These are phyloP conservation scores for Hephaestus fuliginosus DNA, from an alignment of 2,797 vertebrate species.

Conservation along the genomic window DNA sequence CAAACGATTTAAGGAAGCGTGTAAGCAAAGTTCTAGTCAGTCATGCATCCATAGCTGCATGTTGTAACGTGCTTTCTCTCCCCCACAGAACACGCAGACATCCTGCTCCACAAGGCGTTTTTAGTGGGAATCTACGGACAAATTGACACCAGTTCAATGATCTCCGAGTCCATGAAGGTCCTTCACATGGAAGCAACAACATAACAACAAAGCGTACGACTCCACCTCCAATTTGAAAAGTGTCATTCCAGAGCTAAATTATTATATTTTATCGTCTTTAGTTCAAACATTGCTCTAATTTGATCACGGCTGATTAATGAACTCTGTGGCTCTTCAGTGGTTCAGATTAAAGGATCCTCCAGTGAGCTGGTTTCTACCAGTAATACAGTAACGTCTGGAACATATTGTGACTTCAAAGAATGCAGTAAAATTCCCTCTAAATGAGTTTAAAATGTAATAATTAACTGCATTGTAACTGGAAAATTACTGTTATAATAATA, in stretches of 20 bases:
- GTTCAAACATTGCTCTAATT: conserved; percentile 41
- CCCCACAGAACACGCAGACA: conserved; percentile 92
- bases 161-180: conserved; percentile 95
- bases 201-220: conserved; percentile 69
- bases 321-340: conserved; percentile 23
- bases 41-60: background rate
- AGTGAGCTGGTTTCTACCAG: conserved; percentile 28
- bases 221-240: background rate
- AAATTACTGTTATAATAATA: conserved; percentile 30
- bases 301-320: conserved; percentile 44
- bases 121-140: conserved; percentile 97
- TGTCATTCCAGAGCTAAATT: conserved; percentile 19
- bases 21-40: background rate
- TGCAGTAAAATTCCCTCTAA: conserved; percentile 40
- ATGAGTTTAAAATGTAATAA: conserved; percentile 43
- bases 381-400: conserved; percentile 37
- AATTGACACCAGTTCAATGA: conserved; percentile 97
- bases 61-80: background rate
- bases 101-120: conserved; percentile 96
- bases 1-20: conserved; percentile 1
- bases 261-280: conserved; percentile 21
- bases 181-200: conserved; percentile 97
- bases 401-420: conserved; percentile 59
- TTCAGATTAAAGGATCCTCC: conserved; percentile 49
- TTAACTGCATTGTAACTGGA: conserved; percentile 36